These are phyloP conservation scores for Paratilapia polleni DNA, from an alignment of 2,113 vertebrate species.

Conservation along the genomic window DNA sequence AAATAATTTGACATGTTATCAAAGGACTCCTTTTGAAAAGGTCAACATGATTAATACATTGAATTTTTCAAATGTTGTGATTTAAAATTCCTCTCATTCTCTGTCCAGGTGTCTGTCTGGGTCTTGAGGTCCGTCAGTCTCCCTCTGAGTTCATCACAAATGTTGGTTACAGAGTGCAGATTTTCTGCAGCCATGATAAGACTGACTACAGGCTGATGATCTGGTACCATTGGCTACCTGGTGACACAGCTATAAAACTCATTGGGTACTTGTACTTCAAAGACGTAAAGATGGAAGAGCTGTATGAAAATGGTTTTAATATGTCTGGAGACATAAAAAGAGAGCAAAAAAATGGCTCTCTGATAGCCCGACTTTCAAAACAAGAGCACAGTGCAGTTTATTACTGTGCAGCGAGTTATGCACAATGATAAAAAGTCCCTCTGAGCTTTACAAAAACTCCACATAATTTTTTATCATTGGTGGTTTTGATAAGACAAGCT, in stretches of 20 bases:
- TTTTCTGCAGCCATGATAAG: constrained; percentile 43
- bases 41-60: constrained; percentile 1
- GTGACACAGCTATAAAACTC: constrained; percentile 31
- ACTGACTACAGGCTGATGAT: constrained; percentile 16
- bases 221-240: not conserved
- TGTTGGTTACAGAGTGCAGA: not conserved
- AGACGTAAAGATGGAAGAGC: too few relatives aligned
- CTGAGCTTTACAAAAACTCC: too few relatives aligned
- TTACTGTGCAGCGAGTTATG: constrained; percentile 63
- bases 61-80: not conserved
- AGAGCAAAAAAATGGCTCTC: too few relatives aligned
- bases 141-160: not conserved
- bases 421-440: constrained; percentile 31
- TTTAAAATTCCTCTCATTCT: not conserved
- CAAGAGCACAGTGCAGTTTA: constrained; percentile 49
- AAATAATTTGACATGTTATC: too few relatives aligned
- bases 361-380: too few relatives aligned
- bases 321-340: constrained; percentile 37
- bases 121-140: constrained; percentile 32
- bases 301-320: too few relatives aligned
- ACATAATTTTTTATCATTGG: too few relatives aligned
- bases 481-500: too few relatives aligned
- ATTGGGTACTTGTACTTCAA: constrained; percentile 34
- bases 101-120: constrained; percentile 16
- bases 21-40: not conserved